Percentiles rank a stretch among this genome's conserved stretches.
These are phyloP conservation scores for Cyaniris semiargus DNA, from an alignment of 2,888 invertebrate species.

Conservation along the genomic window DNA sequence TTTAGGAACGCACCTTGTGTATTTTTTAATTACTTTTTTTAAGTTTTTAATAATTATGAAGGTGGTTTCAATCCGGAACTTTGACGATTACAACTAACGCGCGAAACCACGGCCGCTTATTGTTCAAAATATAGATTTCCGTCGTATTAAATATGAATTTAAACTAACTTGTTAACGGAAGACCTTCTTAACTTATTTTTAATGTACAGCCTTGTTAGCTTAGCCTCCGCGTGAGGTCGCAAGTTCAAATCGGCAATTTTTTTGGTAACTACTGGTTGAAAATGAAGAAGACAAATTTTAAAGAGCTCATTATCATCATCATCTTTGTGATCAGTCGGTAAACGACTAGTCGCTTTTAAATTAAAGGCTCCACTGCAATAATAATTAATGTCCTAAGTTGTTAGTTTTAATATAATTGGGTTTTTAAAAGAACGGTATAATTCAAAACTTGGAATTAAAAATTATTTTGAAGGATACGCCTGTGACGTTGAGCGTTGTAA, in stretches of 20 bases:
- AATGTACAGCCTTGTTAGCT: constrained; percentile 23
- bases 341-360: background rate
- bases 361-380: too few species aligned
- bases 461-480: too few species aligned
- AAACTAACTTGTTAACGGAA: constrained; percentile 23
- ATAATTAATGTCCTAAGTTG: too few species aligned
- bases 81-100: constrained; percentile 4
- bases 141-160: constrained; percentile 28
- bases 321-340: background rate
- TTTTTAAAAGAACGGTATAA: too few species aligned
- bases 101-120: constrained; percentile 11
- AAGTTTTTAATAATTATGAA: background rate
- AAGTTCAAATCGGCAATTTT: constrained; percentile 28
- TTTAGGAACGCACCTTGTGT: background rate
- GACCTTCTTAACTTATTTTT: constrained; percentile 23
- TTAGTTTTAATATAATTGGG: too few species aligned
- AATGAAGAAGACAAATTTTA: background rate
- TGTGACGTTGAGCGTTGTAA: too few species aligned
- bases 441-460: too few species aligned
- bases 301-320: constrained; percentile 1
- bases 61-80: background rate
- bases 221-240: constrained; percentile 24
- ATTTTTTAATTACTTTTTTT: background rate
- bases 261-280: background rate
- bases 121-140: constrained; percentile 27